Percentiles rank a stretch among this genome's conserved stretches.
phyloP scores from a whole-genome alignment of 37 sponge, comb jelly and placozoan genomes.

The Axinella damicornis region DNA sequence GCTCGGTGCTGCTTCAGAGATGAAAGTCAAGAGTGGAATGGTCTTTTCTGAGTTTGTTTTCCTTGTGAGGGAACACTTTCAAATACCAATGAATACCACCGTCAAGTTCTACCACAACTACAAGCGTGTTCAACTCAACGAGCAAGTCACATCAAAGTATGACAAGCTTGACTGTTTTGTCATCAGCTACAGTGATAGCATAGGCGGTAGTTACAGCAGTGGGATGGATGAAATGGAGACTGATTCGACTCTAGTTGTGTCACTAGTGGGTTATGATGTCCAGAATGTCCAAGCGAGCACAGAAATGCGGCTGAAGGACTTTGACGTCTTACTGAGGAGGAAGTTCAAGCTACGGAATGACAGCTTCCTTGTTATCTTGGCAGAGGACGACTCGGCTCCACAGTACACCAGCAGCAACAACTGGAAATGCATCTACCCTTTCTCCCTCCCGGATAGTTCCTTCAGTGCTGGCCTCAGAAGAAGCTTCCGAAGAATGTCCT shows the following conservation, averaged over 20 bases:
- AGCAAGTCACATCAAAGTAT: constrained; percentile 1
- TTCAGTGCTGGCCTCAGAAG: constrained; percentile 30
- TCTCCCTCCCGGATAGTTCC: constrained; percentile 26
- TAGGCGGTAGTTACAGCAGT: constrained; percentile 2
- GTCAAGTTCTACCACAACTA: constrained; percentile 43
- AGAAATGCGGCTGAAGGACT: constrained; percentile 48
- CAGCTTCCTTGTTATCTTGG: constrained; percentile 49
- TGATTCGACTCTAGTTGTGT: constrained; percentile 17
- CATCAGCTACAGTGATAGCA: not conserved
- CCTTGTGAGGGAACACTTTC: constrained; percentile 17
- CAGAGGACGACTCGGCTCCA: constrained; percentile 54
- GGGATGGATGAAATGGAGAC: constrained; percentile 16
- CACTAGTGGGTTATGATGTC: constrained; percentile 45
- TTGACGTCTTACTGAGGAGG: constrained; percentile 33
- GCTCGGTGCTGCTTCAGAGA: not conserved
- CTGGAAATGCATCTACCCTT: constrained; percentile 64
- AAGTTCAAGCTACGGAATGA: constrained; percentile 21
- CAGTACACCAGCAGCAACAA: constrained; percentile 39
- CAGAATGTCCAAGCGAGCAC: constrained; percentile 22
- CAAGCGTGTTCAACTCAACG: not conserved
- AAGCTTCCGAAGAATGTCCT: constrained; percentile 31
- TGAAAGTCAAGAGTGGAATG: constrained; percentile 33
- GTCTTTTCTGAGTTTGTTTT: constrained; percentile 45
- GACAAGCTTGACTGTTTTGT: constrained; percentile 44
- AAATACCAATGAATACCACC: not conserved